These are phyloP conservation scores for Megaustenia siamemsis DNA, from an alignment of 2,888 invertebrate species.

Conservation along the genomic window DNA sequence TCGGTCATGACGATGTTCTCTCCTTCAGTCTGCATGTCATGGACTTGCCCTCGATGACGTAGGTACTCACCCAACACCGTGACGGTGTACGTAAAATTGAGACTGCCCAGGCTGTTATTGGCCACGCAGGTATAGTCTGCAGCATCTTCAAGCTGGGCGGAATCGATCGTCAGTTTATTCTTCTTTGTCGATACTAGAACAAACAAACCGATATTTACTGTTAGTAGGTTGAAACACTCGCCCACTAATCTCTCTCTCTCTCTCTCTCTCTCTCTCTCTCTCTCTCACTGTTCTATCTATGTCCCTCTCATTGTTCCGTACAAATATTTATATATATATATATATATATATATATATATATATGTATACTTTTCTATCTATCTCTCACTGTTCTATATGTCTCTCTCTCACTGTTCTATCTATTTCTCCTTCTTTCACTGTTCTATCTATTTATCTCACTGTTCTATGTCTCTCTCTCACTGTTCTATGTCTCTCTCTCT, in stretches of 20 bases:
- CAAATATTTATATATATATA: neutral
- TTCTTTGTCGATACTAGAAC: slow-evolving; percentile 30
- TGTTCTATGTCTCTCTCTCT: no score
- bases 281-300: neutral
- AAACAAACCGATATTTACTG: neutral
- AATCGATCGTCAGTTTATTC: slow-evolving; percentile 52
- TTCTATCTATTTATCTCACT: no score
- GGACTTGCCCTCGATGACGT: no score
- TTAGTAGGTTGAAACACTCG: no score
- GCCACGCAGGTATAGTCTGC: slow-evolving; percentile 58
- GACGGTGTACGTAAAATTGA: slow-evolving; percentile 56
- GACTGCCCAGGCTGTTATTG: slow-evolving; percentile 53
- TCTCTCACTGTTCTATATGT: neutral
- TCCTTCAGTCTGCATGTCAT: no score
- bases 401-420: neutral
- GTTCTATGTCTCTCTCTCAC: no score
- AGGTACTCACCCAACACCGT: slow-evolving; percentile 55
- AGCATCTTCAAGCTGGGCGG: slow-evolving; percentile 46
- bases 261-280: neutral
- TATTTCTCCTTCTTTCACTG: no score
- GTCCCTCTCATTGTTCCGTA: neutral
- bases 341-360: neutral
- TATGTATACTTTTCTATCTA: no score
- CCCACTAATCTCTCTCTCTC: no score
- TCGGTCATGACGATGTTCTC: no score